Percentiles rank a stretch among this genome's conserved stretches.
Evolutionary conservation across 2,113 vertebrate species (phyloP).

Genomic region (Porphyrio hochstetteri): DNA sequence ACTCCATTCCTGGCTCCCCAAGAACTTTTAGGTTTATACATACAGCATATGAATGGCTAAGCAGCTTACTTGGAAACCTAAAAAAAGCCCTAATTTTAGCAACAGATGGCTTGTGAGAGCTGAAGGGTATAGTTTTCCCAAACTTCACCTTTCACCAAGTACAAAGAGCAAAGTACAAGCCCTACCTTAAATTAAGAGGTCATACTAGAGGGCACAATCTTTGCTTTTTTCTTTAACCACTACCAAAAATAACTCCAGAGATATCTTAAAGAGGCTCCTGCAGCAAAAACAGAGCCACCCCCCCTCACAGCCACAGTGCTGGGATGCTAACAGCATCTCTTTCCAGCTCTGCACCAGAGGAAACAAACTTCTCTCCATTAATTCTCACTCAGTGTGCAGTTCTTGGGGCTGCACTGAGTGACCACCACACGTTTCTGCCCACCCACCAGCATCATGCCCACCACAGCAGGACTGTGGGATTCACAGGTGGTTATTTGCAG

Average conservation of each 20-base stretch:
- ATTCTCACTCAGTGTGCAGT: not conserved
- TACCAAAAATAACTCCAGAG: not conserved
- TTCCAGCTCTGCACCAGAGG: not conserved
- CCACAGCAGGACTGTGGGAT: not conserved
- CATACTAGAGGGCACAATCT: not conserved
- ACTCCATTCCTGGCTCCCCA: not conserved
- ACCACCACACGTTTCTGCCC: not conserved
- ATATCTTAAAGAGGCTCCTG: not conserved
- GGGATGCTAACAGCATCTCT: not conserved
- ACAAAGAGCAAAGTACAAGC: not conserved
- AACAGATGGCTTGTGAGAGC: too few species aligned
- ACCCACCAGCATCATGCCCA: fast-evolving
- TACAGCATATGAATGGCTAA: not conserved
- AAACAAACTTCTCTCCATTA: not conserved
- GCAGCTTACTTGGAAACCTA: not conserved
- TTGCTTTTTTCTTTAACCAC: too few species aligned
- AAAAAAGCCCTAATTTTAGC: too few species aligned
- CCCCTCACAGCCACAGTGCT: not conserved
- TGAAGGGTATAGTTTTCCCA: not conserved
- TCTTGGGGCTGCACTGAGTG: not conserved
- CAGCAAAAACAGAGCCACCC: not conserved
- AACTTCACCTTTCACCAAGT: not conserved
- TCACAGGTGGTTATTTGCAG: not conserved
- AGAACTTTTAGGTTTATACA: not conserved
- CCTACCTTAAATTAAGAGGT: not conserved